phyloP scores from a whole-genome alignment of 2,888 invertebrate species.

The Ferdinandea cuprea region DNA sequence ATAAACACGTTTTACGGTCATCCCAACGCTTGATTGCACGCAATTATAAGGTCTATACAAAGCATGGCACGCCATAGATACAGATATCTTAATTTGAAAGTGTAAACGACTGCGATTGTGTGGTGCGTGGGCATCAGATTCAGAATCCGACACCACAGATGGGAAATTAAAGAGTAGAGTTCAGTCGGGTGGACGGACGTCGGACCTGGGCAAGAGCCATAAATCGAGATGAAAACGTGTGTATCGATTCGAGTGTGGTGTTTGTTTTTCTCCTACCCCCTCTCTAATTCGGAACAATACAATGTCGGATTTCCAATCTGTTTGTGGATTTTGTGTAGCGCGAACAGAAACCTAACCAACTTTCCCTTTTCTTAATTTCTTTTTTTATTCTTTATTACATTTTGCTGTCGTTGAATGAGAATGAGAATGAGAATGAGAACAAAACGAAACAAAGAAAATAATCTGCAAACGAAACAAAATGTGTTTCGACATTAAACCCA shows the following conservation, averaged over 20 bases:
- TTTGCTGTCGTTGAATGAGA: constrained; percentile 13
- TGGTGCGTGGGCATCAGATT: constrained; percentile 49
- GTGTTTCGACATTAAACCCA: constrained; percentile 31
- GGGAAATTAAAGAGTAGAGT: not conserved
- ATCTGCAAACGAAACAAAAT: constrained; percentile 9
- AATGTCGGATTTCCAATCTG: constrained; percentile 23
- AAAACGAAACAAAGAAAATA: constrained; percentile 8
- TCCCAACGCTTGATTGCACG: constrained; percentile 41
- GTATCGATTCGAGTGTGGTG: constrained; percentile 19
- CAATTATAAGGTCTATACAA: constrained; percentile 37
- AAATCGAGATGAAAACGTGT: constrained; percentile 9
- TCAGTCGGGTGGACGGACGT: not conserved
- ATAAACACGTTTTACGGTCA: constrained; percentile 33
- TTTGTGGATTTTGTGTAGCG: not conserved
- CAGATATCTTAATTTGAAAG: constrained; percentile 40
- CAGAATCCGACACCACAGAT: too few relatives aligned
- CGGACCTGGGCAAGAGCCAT: too few relatives aligned
- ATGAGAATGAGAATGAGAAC: not conserved
- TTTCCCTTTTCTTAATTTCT: constrained; percentile 55
- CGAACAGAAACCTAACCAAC: constrained; percentile 34
- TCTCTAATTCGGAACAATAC: constrained; percentile 13
- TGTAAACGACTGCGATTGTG: constrained; percentile 26
- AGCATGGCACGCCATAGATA: constrained; percentile 17
- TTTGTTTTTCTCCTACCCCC: constrained; percentile 12
- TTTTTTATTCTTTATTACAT: constrained; percentile 29